phyloP scores from a whole-genome alignment of 2,888 invertebrate species.

The Philonicus albiceps region DNA sequence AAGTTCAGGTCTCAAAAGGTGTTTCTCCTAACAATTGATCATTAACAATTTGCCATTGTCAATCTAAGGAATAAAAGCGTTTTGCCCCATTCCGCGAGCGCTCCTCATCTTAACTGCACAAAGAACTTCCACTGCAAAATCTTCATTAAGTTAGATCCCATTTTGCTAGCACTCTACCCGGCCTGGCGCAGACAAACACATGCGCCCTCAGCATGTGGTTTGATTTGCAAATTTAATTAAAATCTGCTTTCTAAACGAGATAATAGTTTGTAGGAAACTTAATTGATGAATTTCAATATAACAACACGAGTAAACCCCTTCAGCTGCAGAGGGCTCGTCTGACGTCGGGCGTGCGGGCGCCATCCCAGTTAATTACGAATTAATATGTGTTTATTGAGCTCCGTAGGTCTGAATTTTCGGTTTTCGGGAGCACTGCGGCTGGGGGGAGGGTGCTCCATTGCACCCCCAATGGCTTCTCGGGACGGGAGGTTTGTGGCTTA shows the following conservation, averaged over 20 bases:
- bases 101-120: background rate
- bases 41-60: background rate
- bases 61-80: background rate
- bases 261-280: conserved; percentile 53
- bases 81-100: background rate
- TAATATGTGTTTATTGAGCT: conserved; percentile 24
- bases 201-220: conserved; percentile 52
- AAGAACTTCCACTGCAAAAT: background rate
- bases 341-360: background rate
- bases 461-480: background rate
- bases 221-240: conserved; percentile 56
- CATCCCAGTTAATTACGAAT: conserved; percentile 12
- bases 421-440: background rate
- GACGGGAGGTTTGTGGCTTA: background rate
- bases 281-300: conserved; percentile 52
- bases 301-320: conserved; percentile 40
- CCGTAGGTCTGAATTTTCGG: background rate
- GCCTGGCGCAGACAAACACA: background rate
- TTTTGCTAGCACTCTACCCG: background rate
- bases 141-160: background rate
- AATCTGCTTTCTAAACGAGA: conserved; percentile 52
- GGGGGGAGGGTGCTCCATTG: background rate
- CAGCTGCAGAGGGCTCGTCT: background rate
- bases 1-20: background rate
- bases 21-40: background rate